A percentile compares a stretch with the other conserved stretches of the same genome.
Conservation (phyloP, 1,140 invertebrate genomes). For the Drosophila pallidifrons region DNA sequence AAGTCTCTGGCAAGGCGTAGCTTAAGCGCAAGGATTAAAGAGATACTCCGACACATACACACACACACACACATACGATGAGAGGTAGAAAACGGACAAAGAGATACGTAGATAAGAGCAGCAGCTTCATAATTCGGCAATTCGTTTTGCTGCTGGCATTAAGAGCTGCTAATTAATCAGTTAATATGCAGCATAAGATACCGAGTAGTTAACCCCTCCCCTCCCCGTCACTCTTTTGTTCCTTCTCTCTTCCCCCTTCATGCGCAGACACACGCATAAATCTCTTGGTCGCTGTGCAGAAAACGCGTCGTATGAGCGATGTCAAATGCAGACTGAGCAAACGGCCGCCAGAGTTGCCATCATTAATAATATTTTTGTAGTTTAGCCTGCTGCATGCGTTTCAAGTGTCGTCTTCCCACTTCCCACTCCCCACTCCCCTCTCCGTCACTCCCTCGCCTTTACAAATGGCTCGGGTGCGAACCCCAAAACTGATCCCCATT, state of each 20-base stretch:
- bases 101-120: slow-evolving; percentile 12
- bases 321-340: slow-evolving; percentile 71
- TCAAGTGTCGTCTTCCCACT: background rate
- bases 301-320: slow-evolving; percentile 77
- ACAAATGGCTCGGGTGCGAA: slow-evolving; percentile 53
- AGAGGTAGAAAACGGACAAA: background rate
- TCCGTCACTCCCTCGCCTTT: background rate
- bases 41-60: background rate
- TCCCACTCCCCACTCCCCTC: background rate
- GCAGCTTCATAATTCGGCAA: slow-evolving; percentile 68
- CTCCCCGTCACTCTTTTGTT: background rate
- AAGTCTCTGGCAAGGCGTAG: slow-evolving; percentile 24
- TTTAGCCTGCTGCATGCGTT: slow-evolving; percentile 51
- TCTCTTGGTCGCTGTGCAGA: slow-evolving; percentile 43
- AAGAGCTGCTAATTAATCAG: slow-evolving; percentile 78
- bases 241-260: background rate
- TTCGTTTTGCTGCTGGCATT: slow-evolving; percentile 56
- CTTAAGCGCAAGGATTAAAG: slow-evolving; percentile 32
- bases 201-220: slow-evolving; percentile 4
- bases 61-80: background rate
- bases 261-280: slow-evolving; percentile 54
- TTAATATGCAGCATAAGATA: slow-evolving; percentile 32
- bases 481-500: background rate
- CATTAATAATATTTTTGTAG: slow-evolving; percentile 79
- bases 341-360: slow-evolving; percentile 54